A percentile compares a stretch with the other conserved stretches of the same genome.
These are phyloP conservation scores for Pontoporia blainvillei DNA, from an alignment of 2,113 vertebrate species.

Conservation along the genomic window DNA sequence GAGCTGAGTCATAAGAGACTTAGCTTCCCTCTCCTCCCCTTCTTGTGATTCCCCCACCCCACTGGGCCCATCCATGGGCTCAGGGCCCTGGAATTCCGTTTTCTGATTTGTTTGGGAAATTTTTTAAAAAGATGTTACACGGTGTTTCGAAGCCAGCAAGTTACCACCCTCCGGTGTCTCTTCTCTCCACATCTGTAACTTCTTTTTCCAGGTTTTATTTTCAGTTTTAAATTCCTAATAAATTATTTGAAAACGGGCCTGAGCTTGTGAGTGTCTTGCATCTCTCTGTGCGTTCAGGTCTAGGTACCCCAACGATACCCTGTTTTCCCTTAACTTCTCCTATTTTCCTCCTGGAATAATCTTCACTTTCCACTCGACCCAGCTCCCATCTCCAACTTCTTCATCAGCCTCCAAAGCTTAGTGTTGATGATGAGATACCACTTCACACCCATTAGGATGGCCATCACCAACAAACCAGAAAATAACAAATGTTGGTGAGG, in stretches of 20 bases:
- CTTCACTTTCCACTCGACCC: background rate
- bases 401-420: background rate
- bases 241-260: conserved; percentile 96
- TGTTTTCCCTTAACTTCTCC: background rate
- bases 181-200: conserved; percentile 93
- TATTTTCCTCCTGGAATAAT: background rate
- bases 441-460: background rate
- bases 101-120: conserved; percentile 80
- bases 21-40: conserved; percentile 69
- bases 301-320: rapidly evolving
- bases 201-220: conserved; percentile 89
- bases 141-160: conserved; percentile 87
- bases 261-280: conserved; percentile 36
- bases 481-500: background rate
- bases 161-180: conserved; percentile 86
- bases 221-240: conserved; percentile 98
- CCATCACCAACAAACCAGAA: background rate
- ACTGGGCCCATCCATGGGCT: conserved; percentile 67
- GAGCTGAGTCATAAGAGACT: conserved; percentile 76
- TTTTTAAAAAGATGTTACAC: conserved; percentile 80
- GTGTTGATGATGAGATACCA: background rate
- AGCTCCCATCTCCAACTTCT: background rate
- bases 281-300: background rate
- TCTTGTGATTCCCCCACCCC: conserved; percentile 61
- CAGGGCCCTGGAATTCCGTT: conserved; percentile 78